These are phyloP conservation scores for Mastacembelus armatus DNA, from an alignment of 2,797 vertebrate genomes.

Conservation along the genomic window DNA sequence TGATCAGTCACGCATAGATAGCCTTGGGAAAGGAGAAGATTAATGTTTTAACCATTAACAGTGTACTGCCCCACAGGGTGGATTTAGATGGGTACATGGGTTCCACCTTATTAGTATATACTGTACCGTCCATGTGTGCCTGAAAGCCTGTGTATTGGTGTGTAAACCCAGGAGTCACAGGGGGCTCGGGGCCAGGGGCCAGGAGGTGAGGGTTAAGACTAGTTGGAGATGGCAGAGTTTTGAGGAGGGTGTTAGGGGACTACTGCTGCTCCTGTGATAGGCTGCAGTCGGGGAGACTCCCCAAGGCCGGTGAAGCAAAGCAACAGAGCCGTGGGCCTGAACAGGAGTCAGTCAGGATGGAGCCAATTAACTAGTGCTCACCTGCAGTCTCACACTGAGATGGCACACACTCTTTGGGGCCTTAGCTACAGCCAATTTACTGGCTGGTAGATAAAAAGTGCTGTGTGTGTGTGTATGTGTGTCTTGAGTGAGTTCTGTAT, in stretches of 20 bases:
- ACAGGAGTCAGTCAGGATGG: conserved; percentile 77
- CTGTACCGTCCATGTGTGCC: conserved; percentile 28
- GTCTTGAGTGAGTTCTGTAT: not conserved
- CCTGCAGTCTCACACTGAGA: conserved; percentile 82
- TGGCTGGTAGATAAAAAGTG: conserved; percentile 64
- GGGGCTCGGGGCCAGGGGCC: conserved; percentile 29
- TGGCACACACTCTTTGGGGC: conserved; percentile 68
- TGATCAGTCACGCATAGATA: conserved; percentile 50
- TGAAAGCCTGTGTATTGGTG: conserved; percentile 43
- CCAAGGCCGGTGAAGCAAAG: conserved; percentile 60
- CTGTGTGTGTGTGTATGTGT: conserved; percentile 33
- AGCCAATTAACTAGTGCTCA: conserved; percentile 86
- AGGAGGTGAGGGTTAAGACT: conserved; percentile 54
- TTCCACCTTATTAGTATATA: conserved; percentile 52
- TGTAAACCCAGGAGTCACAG: conserved; percentile 39
- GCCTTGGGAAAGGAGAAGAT: conserved; percentile 61
- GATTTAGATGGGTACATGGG: conserved; percentile 65
- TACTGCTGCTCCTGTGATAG: conserved; percentile 76
- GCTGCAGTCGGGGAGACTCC: conserved; percentile 59
- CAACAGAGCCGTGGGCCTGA: conserved; percentile 65
- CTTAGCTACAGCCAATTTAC: conserved; percentile 75
- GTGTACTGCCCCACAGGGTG: conserved; percentile 51
- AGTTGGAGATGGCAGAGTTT: conserved; percentile 35
- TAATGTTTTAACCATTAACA: conserved; percentile 79
- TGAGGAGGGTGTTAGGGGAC: conserved; percentile 46